phyloP scores from a whole-genome alignment of 1,140 invertebrate species.

The Mycetomoellerius zeteki region DNA sequence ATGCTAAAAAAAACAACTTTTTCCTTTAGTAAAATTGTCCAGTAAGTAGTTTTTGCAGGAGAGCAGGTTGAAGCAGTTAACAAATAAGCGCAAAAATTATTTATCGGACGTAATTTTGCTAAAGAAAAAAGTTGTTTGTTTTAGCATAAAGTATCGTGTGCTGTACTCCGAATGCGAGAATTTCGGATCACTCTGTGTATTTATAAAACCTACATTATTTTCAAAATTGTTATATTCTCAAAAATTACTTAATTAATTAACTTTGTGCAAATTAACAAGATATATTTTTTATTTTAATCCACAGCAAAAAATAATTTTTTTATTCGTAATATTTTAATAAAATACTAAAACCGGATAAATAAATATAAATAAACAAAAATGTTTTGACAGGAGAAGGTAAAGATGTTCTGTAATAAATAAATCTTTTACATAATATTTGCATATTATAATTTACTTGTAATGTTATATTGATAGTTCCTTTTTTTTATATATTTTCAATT shows the following conservation, averaged over 20 bases:
- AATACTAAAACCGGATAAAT: neutral
- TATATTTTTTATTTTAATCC: neutral
- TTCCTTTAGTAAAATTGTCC: no score
- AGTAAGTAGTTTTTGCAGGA: no score
- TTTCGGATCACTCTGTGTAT: no score
- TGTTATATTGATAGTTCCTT: neutral
- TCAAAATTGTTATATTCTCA: neutral
- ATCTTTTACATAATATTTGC: neutral
- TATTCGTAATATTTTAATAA: neutral
- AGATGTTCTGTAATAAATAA: neutral
- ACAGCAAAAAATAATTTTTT: neutral
- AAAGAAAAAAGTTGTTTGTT: no score
- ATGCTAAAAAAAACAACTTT: no score
- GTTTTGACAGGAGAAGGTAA: neutral
- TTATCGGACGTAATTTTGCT: no score
- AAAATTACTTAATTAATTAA: neutral
- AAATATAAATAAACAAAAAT: neutral
- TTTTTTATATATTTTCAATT: conserved; percentile 23
- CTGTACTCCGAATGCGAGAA: no score
- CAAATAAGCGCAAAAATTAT: no score
- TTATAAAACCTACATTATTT: neutral
- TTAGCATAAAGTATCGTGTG: no score
- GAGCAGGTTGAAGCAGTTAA: no score
- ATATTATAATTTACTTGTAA: neutral
- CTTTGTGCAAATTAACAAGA: neutral